A percentile compares a stretch with the other conserved stretches of the same genome.
Evolutionary conservation across 2,888 invertebrate genomes (phyloP).

Genomic region (Ischnus inquisitorius): DNA sequence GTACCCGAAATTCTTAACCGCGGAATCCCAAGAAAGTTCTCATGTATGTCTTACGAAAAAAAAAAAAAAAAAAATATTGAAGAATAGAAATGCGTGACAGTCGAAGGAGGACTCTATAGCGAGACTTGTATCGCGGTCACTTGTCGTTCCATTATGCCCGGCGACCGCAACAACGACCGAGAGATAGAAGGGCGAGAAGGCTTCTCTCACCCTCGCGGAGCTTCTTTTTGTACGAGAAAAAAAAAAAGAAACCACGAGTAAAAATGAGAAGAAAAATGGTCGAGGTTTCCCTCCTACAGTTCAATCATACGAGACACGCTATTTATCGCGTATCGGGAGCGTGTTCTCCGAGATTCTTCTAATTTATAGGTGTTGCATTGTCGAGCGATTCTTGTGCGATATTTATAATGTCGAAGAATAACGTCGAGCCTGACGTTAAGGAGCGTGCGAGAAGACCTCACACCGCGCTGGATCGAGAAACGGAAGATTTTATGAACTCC

Average conservation of each 20-base stretch:
- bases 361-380: constrained; percentile 80
- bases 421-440: not conserved
- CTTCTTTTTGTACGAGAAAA: constrained; percentile 54
- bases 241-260: constrained; percentile 43
- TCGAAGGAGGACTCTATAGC: constrained; percentile 23
- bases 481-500: constrained; percentile 78
- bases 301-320: constrained; percentile 77
- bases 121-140: constrained; percentile 77
- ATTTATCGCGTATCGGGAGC: constrained; percentile 75
- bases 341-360: constrained; percentile 71
- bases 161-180: constrained; percentile 73
- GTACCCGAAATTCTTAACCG: constrained; percentile 21
- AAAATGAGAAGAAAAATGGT: constrained; percentile 35
- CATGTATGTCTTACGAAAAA: not conserved
- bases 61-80: constrained; percentile 21
- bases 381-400: constrained; percentile 50
- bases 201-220: constrained; percentile 33
- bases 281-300: constrained; percentile 73
- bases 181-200: constrained; percentile 37
- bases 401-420: constrained; percentile 11
- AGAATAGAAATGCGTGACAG: constrained; percentile 49
- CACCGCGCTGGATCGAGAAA: constrained; percentile 71
- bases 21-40: constrained; percentile 31
- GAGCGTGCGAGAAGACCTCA: constrained; percentile 75
- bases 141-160: constrained; percentile 78